A percentile compares a stretch with the other conserved stretches of the same genome.
phyloP scores from a whole-genome alignment of 2,797 vertebrate genomes.

The Eidolon dupreanum region DNA sequence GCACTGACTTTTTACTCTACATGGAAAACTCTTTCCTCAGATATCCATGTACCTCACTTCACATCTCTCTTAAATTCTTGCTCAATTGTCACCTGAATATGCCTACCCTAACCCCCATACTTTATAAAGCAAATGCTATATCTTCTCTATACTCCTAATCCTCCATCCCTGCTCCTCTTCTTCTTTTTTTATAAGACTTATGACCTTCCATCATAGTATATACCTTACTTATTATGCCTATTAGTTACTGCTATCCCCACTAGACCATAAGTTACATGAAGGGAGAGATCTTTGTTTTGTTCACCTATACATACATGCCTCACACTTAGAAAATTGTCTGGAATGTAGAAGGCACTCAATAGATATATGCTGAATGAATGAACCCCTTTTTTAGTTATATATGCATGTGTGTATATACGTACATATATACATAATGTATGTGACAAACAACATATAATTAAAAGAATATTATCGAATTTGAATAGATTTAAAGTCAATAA shows the following conservation, averaged over 20 bases:
- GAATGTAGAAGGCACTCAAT: background rate
- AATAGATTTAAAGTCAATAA: background rate
- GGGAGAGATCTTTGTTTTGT: background rate
- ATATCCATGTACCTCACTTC: background rate
- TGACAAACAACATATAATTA: background rate
- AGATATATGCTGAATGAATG: background rate
- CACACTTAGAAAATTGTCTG: background rate
- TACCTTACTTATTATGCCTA: background rate
- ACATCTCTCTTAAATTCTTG: background rate
- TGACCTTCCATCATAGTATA: background rate
- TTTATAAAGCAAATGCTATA: background rate
- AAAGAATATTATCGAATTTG: background rate
- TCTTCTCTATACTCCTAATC: background rate
- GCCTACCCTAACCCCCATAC: background rate
- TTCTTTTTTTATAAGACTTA: background rate
- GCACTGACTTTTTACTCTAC: background rate
- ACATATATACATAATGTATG: no score
- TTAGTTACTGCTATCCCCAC: background rate
- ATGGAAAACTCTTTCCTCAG: background rate
- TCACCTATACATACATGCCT: background rate
- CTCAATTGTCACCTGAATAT: background rate
- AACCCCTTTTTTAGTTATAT: background rate
- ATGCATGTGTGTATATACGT: background rate
- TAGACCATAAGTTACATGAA: background rate
- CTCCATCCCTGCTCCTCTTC: background rate